Percentiles rank a stretch among this genome's conserved stretches.
phyloP scores from a whole-genome alignment of 1,140 invertebrate genomes.

The Tribolium castaneum region DNA sequence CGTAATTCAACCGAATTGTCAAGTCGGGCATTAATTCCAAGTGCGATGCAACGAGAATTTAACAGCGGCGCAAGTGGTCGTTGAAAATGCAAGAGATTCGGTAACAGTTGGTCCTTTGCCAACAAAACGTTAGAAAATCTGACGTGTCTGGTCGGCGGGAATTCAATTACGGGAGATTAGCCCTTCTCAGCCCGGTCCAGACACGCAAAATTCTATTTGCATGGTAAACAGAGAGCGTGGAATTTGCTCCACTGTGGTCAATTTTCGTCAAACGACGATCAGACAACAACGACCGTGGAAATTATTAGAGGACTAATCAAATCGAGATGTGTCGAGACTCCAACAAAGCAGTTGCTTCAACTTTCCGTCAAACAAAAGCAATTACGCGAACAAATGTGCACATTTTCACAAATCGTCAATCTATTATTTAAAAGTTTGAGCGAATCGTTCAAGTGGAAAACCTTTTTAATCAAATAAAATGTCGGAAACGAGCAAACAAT shows the following conservation, averaged over 20 bases:
- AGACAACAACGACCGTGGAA: not conserved
- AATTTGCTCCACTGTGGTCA: not conserved
- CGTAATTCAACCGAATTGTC: not conserved
- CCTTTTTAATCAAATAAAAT: conserved; percentile 1
- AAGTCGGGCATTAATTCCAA: conserved; percentile 3
- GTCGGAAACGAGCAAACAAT: conserved; percentile 7
- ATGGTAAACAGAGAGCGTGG: conserved; percentile 24
- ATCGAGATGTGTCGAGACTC: not conserved
- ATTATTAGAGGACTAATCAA: not conserved
- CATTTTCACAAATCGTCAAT: conserved; percentile 12
- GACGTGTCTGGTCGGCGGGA: conserved; percentile 8
- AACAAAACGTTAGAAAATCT: conserved; percentile 35
- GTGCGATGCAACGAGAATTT: conserved; percentile 20
- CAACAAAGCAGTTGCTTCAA: conserved; percentile 2
- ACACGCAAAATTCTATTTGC: conserved; percentile 40
- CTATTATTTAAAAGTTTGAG: conserved; percentile 12
- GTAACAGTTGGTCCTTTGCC: conserved; percentile 38
- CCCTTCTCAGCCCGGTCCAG: conserved; percentile 30
- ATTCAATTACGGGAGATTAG: conserved; percentile 43
- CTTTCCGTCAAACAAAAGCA: not conserved
- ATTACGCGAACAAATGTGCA: not conserved
- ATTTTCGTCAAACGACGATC: conserved; percentile 2
- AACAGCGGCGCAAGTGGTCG: conserved; percentile 20
- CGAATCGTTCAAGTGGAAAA: conserved; percentile 1
- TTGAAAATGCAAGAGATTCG: conserved; percentile 20